Percentiles rank a stretch among this genome's conserved stretches.
phyloP scores from a whole-genome alignment of 2,113 vertebrate species.

The Propithecus coquereli region DNA sequence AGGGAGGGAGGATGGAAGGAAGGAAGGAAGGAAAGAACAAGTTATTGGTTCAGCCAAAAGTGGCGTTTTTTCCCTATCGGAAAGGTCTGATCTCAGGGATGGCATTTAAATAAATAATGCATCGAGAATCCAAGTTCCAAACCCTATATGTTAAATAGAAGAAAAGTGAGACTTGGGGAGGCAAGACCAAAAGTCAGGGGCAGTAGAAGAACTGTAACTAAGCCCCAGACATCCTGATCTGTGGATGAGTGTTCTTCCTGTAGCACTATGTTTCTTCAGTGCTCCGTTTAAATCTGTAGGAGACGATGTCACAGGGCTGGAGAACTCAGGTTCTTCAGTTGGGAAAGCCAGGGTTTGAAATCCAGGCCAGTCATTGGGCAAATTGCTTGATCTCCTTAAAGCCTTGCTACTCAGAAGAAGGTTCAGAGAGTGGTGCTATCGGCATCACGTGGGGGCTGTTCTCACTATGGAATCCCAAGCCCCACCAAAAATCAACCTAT shows the following conservation, averaged over 20 bases:
- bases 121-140: background rate
- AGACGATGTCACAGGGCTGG: background rate
- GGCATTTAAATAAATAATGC: background rate
- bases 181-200: background rate
- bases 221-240: background rate
- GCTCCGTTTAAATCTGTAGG: background rate
- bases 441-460: background rate
- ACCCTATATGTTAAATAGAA: background rate
- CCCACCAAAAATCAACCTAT: background rate
- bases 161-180: background rate
- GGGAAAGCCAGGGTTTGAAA: background rate
- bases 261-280: rapidly evolving
- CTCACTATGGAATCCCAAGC: background rate
- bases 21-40: no score
- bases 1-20: background rate
- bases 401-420: background rate
- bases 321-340: background rate
- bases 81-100: background rate
- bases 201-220: background rate
- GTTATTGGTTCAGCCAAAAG: background rate
- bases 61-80: background rate
- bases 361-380: background rate
- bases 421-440: background rate
- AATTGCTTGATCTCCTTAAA: background rate
- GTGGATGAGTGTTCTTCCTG: background rate